Evolutionary conservation across 2,888 invertebrate species (phyloP), one percentile per base, ranked within the genome.

Genomic region (Eristalinus aeneus): DNA sequence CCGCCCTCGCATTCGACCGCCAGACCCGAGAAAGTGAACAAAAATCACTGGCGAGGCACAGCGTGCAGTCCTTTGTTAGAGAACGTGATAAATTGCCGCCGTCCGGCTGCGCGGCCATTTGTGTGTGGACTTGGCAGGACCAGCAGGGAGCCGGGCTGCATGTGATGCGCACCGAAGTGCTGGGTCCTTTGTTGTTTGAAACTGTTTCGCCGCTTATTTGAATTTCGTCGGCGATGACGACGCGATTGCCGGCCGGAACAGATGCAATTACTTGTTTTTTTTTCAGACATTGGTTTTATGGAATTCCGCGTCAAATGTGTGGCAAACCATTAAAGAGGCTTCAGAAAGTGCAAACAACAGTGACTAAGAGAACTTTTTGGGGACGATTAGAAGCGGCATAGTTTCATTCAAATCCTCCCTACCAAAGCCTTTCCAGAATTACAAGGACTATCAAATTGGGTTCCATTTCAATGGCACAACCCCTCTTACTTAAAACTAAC

Each of bases 11-110:
- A 16, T 22, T 65, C 54, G 12, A 54, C 27, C 16, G 39, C 22
- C 32, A 56, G 11, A 9, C 11, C 56, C 56, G 11, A 3, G 16
- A n/a, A 56, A 11, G 56, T 16, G 22, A 23, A 9, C 56, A 53
- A 16, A 34, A 56, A 60, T 54, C 71, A 10, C 60, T 9, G 34
- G 56, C n/a, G 56, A 5, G 27, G 2, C 56, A 56, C 56, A 56
- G 22, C 22, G 23, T 56, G 73, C 67, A 65, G 56, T 67, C 60
- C 36, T 46, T 60, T 12, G 83, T 69, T 64, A 71, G 74, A 6
- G 53, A 71, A 69, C 74, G 65, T 79, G 79, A 83, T 79, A 65
- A 74, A 83, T 83, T 65, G 69, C 32, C 58, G 65, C 63, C 74
- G 56, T 79, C 69, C 60, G 60, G 58, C 36, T 31, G 73, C 27